Conservation (phyloP, 2,797 vertebrate genomes). For the Arvicola amphibius region DNA sequence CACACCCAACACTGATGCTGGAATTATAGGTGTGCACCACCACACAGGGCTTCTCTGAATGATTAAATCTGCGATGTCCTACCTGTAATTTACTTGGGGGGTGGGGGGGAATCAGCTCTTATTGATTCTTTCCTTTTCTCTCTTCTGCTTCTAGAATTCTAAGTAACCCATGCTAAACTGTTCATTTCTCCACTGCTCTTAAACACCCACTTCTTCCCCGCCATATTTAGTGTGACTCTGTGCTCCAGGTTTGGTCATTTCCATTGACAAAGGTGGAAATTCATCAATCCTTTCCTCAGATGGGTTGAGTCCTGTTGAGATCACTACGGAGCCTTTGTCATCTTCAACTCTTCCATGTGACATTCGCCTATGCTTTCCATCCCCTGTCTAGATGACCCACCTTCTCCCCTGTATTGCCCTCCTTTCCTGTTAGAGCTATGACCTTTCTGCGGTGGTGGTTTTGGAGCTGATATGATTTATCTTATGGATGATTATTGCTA, state of each 20-base stretch:
- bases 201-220: background rate
- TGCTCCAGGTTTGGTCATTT: background rate
- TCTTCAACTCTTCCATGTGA: conserved; percentile 8
- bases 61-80: background rate
- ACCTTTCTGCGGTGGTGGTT: background rate
- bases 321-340: background rate
- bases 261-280: background rate
- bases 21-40: background rate
- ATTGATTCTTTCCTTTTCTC: background rate
- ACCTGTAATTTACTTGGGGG: background rate
- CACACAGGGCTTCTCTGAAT: background rate
- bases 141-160: conserved; percentile 3
- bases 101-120: background rate
- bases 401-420: background rate
- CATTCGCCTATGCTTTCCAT: background rate
- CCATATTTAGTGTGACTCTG: background rate
- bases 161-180: background rate
- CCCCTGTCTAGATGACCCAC: background rate
- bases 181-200: background rate
- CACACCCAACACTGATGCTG: background rate
- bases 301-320: background rate
- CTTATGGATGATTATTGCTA: background rate
- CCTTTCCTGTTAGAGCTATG: background rate
- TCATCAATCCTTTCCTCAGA: background rate
- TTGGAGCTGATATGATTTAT: background rate